phyloP scores from a whole-genome alignment of 1,140 invertebrate species.

The Leptinotarsa undecemlineata region DNA sequence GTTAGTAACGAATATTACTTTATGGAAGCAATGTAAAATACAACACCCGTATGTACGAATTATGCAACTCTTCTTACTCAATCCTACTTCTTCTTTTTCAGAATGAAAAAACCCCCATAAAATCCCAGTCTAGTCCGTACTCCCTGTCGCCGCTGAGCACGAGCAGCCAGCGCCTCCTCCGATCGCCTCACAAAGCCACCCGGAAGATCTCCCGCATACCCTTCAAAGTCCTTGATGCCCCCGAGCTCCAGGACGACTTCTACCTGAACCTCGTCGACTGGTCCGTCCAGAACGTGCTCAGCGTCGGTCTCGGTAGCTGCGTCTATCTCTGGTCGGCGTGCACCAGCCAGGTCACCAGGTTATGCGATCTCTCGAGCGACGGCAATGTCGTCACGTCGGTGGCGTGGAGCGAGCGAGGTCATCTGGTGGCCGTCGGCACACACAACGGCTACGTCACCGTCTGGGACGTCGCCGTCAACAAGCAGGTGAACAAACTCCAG shows the following conservation, averaged over 20 bases:
- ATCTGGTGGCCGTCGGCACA: constrained; percentile 96
- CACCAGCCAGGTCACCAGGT: constrained; percentile 94
- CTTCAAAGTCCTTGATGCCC: constrained; percentile 97
- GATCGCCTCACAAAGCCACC: constrained; percentile 93
- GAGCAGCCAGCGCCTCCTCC: constrained; percentile 90
- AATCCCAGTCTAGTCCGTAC: constrained; percentile 75
- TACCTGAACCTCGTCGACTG: constrained; percentile 99
- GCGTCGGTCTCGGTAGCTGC: constrained; percentile 96
- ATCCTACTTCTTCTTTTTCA: constrained; percentile 52
- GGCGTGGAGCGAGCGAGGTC: constrained; percentile 97
- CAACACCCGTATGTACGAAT: background rate
- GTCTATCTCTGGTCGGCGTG: constrained; percentile 99
- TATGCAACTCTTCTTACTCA: background rate
- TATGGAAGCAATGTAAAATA: background rate
- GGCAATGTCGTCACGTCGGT: constrained; percentile 97
- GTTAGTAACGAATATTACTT: background rate
- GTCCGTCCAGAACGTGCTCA: constrained; percentile 98
- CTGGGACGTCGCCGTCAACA: constrained; percentile 96
- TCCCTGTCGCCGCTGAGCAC: constrained; percentile 91
- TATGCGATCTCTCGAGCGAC: constrained; percentile 94
- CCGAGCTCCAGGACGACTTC: constrained; percentile 98
- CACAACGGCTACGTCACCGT: constrained; percentile 96
- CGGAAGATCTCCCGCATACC: constrained; percentile 96
- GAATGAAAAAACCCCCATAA: constrained; percentile 61
- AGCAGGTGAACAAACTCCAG: constrained; percentile 88